phyloP scores from a whole-genome alignment of 1,140 invertebrate genomes.

The Rhyacophila brunnea region DNA sequence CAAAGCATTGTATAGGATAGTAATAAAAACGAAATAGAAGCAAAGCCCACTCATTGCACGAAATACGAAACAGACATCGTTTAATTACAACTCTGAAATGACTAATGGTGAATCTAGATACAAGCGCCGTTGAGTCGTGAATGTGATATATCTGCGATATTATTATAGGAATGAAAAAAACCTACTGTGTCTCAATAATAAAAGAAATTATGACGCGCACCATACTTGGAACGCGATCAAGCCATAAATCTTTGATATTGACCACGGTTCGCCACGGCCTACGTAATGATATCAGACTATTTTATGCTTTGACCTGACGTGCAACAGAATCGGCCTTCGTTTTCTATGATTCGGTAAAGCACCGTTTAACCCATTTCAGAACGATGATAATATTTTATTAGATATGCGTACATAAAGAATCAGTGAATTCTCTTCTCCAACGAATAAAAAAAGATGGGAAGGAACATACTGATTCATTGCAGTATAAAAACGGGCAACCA shows the following conservation, averaged over 20 bases:
- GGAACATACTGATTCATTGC: no score
- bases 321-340: no score
- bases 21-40: constrained; percentile 9
- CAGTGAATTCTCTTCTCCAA: no score
- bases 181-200: constrained; percentile 2
- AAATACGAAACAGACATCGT: constrained; percentile 26
- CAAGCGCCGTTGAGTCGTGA: constrained; percentile 25
- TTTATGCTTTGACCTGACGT: constrained; percentile 11
- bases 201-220: constrained; percentile 18
- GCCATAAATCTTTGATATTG: constrained; percentile 21
- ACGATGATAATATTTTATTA: no score
- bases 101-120: constrained; percentile 33
- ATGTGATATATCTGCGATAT: constrained; percentile 29
- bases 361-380: no score
- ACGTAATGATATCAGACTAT: constrained; percentile 9
- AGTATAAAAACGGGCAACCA: no score
- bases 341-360: no score
- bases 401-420: no score
- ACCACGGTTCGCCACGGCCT: constrained; percentile 3
- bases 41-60: constrained; percentile 26
- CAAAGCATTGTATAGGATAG: not conserved
- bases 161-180: not conserved
- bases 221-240: constrained; percentile 14
- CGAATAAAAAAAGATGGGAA: no score
- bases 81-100: constrained; percentile 32